These are phyloP conservation scores for Microtus pennsylvanicus DNA, from an alignment of 2,113 vertebrate genomes.

Conservation along the genomic window DNA sequence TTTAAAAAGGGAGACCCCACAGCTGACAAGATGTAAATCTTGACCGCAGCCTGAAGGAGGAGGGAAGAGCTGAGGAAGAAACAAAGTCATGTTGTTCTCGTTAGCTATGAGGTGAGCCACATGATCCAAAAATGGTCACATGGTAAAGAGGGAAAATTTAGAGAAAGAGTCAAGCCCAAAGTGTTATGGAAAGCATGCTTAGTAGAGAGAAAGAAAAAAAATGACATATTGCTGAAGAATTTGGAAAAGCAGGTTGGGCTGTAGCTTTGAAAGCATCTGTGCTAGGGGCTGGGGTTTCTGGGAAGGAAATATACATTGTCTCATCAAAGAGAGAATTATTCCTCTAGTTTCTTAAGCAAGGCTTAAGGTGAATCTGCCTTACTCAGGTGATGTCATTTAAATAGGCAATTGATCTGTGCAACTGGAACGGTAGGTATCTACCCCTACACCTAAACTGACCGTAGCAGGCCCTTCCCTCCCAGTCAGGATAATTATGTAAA, in stretches of 20 bases:
- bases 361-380: not conserved
- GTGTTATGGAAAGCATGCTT: not conserved
- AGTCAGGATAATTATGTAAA: not conserved
- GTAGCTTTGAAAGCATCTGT: not conserved
- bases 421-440: not conserved
- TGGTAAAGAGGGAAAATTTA: not conserved
- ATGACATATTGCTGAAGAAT: not conserved
- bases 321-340: not conserved
- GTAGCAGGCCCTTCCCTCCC: not conserved
- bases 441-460: not conserved
- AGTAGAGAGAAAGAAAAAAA: not conserved
- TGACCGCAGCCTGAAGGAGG: not conserved
- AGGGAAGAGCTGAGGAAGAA: not conserved
- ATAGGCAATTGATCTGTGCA: not conserved
- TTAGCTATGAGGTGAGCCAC: not conserved
- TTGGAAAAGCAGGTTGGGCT: not conserved
- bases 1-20: not conserved
- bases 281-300: not conserved
- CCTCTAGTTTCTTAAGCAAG: not conserved
- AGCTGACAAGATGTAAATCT: not conserved
- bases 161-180: not conserved
- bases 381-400: not conserved
- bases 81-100: not conserved
- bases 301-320: not conserved
- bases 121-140: not conserved